Percentiles rank a stretch among this genome's conserved stretches.
Evolutionary conservation across 1,140 invertebrate species (phyloP).

Genomic region (Gonioctena quinquepunctata): DNA sequence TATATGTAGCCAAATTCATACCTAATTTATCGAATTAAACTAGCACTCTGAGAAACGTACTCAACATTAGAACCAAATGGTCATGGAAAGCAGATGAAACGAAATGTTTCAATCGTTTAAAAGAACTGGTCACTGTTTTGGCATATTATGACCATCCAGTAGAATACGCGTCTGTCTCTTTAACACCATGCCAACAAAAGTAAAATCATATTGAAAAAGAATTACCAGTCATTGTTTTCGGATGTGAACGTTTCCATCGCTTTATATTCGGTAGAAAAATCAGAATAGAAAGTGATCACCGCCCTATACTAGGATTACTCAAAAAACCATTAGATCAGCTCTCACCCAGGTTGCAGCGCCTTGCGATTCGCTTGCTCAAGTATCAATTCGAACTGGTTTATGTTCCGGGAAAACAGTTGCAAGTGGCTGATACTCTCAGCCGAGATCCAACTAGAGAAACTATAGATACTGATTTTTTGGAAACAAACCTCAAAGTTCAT

Average conservation of each 20-base stretch:
- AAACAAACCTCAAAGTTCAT: no score
- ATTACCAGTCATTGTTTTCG: slow-evolving; percentile 42
- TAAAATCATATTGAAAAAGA: slow-evolving; percentile 58
- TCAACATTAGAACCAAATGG: no score
- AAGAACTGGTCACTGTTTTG: no score
- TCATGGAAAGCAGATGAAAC: no score
- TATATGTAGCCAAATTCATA: no score
- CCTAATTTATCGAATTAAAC: no score
- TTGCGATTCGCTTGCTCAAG: not conserved
- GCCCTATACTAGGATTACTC: slow-evolving; percentile 46
- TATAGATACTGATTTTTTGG: not conserved
- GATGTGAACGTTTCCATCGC: slow-evolving; percentile 45
- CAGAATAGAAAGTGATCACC: slow-evolving; percentile 53
- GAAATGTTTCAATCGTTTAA: no score
- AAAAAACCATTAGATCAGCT: slow-evolving; percentile 43
- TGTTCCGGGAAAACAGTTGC: slow-evolving; percentile 2
- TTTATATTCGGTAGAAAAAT: slow-evolving; percentile 38
- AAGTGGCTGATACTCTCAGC: not conserved
- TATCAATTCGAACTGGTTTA: not conserved
- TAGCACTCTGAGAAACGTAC: no score
- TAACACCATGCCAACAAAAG: slow-evolving; percentile 46
- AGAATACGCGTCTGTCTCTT: slow-evolving; percentile 47
- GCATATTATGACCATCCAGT: slow-evolving; percentile 49
- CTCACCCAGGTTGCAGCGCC: slow-evolving; percentile 11
- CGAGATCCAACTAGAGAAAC: not conserved